A percentile compares a stretch with the other conserved stretches of the same genome.
phyloP scores from a whole-genome alignment of 2,888 invertebrate genomes.

The Apodemia hepburni region DNA sequence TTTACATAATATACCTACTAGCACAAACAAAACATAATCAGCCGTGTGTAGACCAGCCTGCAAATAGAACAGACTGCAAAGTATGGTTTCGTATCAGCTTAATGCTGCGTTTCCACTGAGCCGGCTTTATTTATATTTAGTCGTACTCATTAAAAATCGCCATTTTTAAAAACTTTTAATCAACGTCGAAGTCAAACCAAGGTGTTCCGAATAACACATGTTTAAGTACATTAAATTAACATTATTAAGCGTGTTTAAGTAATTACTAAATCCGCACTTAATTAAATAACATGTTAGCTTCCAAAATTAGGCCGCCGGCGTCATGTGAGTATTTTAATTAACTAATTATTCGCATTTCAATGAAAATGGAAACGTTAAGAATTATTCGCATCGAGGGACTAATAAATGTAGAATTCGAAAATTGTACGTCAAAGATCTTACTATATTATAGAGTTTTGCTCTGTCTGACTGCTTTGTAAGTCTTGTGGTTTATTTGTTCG shows the following conservation, averaged over 20 bases:
- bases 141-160: too few relatives aligned
- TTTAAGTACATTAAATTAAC: not conserved
- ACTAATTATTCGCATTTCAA: constrained; percentile 4
- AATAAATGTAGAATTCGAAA: not conserved
- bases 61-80: too few relatives aligned
- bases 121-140: too few relatives aligned
- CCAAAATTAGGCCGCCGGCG: not conserved
- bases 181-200: not conserved
- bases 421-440: too few relatives aligned
- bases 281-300: not conserved
- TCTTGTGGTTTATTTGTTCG: too few relatives aligned
- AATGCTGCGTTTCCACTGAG: too few relatives aligned
- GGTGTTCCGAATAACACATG: not conserved
- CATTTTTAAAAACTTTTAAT: not conserved
- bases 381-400: not conserved
- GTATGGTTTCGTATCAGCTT: too few relatives aligned
- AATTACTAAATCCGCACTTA: not conserved
- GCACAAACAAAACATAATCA: too few relatives aligned
- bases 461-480: too few relatives aligned
- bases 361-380: not conserved
- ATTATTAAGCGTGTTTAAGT: not conserved
- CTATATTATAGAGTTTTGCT: too few relatives aligned
- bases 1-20: too few relatives aligned
- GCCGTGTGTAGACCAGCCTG: too few relatives aligned
- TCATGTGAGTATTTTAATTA: constrained; percentile 1